Percentiles rank a stretch among this genome's conserved stretches.
These are phyloP conservation scores for Eupithecia inturbata DNA, from an alignment of 2,888 invertebrate species.

Conservation along the genomic window DNA sequence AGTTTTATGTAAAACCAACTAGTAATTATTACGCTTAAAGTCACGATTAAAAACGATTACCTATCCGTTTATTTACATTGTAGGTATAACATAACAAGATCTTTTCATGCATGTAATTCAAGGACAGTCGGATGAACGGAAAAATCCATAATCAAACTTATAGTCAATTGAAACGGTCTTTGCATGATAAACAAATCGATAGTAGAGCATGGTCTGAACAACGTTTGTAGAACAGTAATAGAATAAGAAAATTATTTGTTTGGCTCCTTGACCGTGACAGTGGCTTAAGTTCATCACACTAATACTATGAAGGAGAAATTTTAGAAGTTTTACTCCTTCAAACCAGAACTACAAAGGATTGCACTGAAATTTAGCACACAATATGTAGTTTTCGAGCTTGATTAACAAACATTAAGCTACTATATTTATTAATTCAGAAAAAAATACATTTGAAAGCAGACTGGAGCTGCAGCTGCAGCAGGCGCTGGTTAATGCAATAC, in stretches of 20 bases:
- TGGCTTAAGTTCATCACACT: too few relatives aligned
- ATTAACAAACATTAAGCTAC: too few relatives aligned
- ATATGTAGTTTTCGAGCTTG: too few relatives aligned
- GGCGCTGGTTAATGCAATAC: too few relatives aligned
- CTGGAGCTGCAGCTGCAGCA: too few relatives aligned
- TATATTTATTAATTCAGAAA: too few relatives aligned
- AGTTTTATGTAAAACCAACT: not conserved
- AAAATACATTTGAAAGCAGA: too few relatives aligned
- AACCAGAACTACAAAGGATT: too few relatives aligned
- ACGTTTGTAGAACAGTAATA: not conserved
- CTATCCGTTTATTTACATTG: slow-evolving; percentile 1
- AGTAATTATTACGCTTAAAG: slow-evolving; percentile 11
- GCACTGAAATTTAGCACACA: too few relatives aligned
- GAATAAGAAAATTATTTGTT: not conserved
- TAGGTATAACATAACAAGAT: not conserved
- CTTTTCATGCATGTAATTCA: slow-evolving; percentile 5
- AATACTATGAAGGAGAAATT: too few relatives aligned
- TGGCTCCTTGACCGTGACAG: too few relatives aligned
- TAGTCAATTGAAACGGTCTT: not conserved
- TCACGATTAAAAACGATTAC: slow-evolving; percentile 8
- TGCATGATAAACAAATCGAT: not conserved
- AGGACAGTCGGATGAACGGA: not conserved
- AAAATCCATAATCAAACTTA: not conserved
- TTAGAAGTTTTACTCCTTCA: too few relatives aligned
- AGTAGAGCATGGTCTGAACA: not conserved